These are phyloP conservation scores for Solenopsis invicta DNA, from an alignment of 1,140 invertebrate species.

Conservation along the genomic window DNA sequence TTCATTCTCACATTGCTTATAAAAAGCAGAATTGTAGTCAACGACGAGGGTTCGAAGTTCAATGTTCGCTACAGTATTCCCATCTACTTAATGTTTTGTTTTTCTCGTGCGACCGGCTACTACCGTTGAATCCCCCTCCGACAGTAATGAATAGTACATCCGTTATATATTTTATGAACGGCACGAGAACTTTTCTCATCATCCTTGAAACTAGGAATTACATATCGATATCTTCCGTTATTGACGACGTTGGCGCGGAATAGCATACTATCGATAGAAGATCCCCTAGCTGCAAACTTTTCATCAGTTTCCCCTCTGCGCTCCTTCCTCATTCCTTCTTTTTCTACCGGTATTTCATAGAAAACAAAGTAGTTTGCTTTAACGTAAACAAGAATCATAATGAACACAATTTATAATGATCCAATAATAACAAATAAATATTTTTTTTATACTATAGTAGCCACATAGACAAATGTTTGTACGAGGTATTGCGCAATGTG, in stretches of 20 bases:
- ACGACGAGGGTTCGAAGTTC: slow-evolving; percentile 55
- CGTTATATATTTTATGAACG: slow-evolving; percentile 66
- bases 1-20: slow-evolving; percentile 50
- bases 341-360: not conserved
- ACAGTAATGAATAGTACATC: slow-evolving; percentile 64
- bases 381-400: slow-evolving; percentile 36
- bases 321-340: slow-evolving; percentile 20
- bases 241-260: slow-evolving; percentile 52
- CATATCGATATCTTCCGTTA: slow-evolving; percentile 62
- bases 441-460: slow-evolving; percentile 29
- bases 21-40: slow-evolving; percentile 51
- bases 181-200: slow-evolving; percentile 68
- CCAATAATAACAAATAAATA: slow-evolving; percentile 27
- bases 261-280: slow-evolving; percentile 47
- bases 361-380: slow-evolving; percentile 20
- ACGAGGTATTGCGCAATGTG: not conserved
- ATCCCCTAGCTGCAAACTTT: slow-evolving; percentile 56
- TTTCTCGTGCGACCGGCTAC: slow-evolving; percentile 50
- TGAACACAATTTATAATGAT: not conserved
- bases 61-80: slow-evolving; percentile 59
- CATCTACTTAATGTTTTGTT: slow-evolving; percentile 63
- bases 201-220: slow-evolving; percentile 66
- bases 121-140: slow-evolving; percentile 36
- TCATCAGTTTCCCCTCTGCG: slow-evolving; percentile 30
- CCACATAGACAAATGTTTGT: not conserved